Evolutionary conservation across 2,888 invertebrate species (phyloP).

Genomic region (Catocala nupta): DNA sequence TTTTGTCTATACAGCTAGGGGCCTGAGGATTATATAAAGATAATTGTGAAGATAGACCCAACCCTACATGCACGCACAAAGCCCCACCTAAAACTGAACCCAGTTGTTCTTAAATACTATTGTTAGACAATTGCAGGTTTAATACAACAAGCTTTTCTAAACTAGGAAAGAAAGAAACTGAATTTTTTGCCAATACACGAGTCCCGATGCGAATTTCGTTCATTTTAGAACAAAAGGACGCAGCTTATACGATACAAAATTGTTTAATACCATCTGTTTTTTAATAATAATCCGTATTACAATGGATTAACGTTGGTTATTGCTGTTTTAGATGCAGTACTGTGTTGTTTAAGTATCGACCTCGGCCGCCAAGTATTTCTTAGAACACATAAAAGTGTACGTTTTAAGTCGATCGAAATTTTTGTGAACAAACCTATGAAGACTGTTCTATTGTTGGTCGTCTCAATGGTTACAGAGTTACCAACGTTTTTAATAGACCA

Average conservation of each 20-base stretch:
- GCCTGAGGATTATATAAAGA: conserved; percentile 1
- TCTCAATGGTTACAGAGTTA: conserved; percentile 35
- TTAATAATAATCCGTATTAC: conserved; percentile 18
- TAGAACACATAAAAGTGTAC: conserved; percentile 64
- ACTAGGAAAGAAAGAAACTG: conserved; percentile 19
- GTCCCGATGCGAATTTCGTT: conserved; percentile 63
- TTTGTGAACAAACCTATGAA: conserved; percentile 58
- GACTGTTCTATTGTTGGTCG: conserved; percentile 42
- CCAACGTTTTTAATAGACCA: conserved; percentile 19
- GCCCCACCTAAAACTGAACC: conserved; percentile 1
- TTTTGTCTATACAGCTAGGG: neutral
- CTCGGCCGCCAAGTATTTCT: conserved; percentile 47
- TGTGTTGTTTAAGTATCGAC: conserved; percentile 30
- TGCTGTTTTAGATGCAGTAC: neutral
- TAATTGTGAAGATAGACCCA: neutral
- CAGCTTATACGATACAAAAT: conserved; percentile 36
- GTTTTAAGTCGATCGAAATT: conserved; percentile 65
- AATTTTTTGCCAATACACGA: conserved; percentile 42
- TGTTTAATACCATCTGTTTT: neutral
- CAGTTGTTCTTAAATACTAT: neutral
- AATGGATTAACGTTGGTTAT: conserved; percentile 3
- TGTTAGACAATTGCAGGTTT: neutral
- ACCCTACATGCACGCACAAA: neutral
- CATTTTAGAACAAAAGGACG: conserved; percentile 75
- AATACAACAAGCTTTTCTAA: conserved; percentile 20